Conservation (phyloP, 2,888 invertebrate species). For the Hydriomena furcata region DNA sequence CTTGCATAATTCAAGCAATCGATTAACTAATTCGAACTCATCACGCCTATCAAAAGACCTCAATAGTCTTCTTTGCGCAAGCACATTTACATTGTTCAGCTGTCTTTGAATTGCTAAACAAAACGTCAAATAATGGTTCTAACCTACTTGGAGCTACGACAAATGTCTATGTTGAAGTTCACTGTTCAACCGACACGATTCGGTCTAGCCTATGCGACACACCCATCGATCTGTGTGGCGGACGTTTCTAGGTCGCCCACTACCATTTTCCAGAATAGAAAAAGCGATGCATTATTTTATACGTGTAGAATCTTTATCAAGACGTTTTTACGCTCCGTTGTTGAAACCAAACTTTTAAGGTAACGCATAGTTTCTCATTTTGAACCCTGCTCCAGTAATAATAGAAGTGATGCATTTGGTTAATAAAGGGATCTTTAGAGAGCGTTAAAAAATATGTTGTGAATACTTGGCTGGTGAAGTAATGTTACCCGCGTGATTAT, state of each 20-base stretch:
- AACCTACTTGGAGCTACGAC: slow-evolving; percentile 24
- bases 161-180: slow-evolving; percentile 42
- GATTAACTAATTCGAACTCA: slow-evolving; percentile 42
- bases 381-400: slow-evolving; percentile 46
- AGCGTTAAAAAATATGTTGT: slow-evolving; percentile 19
- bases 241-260: slow-evolving; percentile 65
- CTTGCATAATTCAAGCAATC: slow-evolving; percentile 41
- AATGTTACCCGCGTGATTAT: slow-evolving; percentile 18
- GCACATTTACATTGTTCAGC: slow-evolving; percentile 38
- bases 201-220: slow-evolving; percentile 35
- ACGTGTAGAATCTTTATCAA: slow-evolving; percentile 16
- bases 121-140: slow-evolving; percentile 7
- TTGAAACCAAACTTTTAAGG: slow-evolving; percentile 45
- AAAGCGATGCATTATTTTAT: slow-evolving; percentile 24
- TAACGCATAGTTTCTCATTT: slow-evolving; percentile 42
- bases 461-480: slow-evolving; percentile 15
- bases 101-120: slow-evolving; percentile 42
- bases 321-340: slow-evolving; percentile 7
- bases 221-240: slow-evolving; percentile 54
- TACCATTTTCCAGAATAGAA: slow-evolving; percentile 47
- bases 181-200: slow-evolving; percentile 42
- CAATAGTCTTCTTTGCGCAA: slow-evolving; percentile 45
- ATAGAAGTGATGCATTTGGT: slow-evolving; percentile 34
- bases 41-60: slow-evolving; percentile 43
- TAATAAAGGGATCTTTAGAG: slow-evolving; percentile 19